A percentile compares a stretch with the other conserved stretches of the same genome.
Conservation (phyloP, 1,140 invertebrate genomes). For the Pissodes strobi region DNA sequence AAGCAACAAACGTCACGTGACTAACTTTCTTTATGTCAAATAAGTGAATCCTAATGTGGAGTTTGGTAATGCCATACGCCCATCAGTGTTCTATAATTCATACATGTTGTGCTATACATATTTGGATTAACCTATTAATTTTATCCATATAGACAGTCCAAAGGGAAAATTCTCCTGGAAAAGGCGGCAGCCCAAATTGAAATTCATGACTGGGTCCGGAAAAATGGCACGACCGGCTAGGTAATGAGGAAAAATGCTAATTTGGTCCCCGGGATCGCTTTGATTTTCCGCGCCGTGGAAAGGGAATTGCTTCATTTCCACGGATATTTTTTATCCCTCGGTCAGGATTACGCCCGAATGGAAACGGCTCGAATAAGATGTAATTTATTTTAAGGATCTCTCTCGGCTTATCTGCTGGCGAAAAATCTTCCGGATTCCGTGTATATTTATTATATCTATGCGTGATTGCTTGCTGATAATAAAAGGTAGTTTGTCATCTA, state of each 20-base stretch:
- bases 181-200: conserved; percentile 36
- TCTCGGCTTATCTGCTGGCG: too few relatives aligned
- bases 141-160: not conserved
- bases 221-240: conserved; percentile 25
- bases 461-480: too few relatives aligned
- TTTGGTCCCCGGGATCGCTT: conserved; percentile 25
- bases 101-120: too few relatives aligned
- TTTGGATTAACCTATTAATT: too few relatives aligned
- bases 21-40: too few relatives aligned
- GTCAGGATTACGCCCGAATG: conserved; percentile 15
- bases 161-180: not conserved
- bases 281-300: conserved; percentile 36
- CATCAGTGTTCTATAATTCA: too few relatives aligned
- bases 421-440: too few relatives aligned
- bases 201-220: conserved; percentile 24
- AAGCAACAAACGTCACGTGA: too few relatives aligned
- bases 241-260: conserved; percentile 38
- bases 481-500: too few relatives aligned
- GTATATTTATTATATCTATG: too few relatives aligned
- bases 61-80: too few relatives aligned
- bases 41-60: too few relatives aligned
- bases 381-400: conserved; percentile 24
- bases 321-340: conserved; percentile 31
- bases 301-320: conserved; percentile 37
- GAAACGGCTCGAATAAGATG: conserved; percentile 13